Conservation (phyloP, 2,113 vertebrate genomes). For the Grallaria varia region DNA sequence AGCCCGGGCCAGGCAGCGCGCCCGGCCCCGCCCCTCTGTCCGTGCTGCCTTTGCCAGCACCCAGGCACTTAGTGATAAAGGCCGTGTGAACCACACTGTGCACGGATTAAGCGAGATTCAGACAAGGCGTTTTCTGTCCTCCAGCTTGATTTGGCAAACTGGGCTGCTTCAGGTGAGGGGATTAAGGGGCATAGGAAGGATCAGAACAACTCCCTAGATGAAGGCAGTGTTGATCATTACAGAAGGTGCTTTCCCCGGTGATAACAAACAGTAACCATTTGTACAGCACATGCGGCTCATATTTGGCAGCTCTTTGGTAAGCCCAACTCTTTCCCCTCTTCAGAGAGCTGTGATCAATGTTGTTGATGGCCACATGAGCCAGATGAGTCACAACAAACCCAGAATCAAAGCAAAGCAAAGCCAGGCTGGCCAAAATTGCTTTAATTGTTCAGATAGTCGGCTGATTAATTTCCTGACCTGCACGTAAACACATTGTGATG, state of each 20-base stretch:
- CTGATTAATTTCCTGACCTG: slow-evolving; percentile 56
- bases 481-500: slow-evolving; percentile 39
- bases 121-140: slow-evolving; percentile 10
- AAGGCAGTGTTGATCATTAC: not conserved
- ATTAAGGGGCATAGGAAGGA: not conserved
- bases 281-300: not conserved
- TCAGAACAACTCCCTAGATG: not conserved
- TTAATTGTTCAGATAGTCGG: slow-evolving; percentile 27
- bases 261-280: not conserved
- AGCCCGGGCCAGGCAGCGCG: not conserved
- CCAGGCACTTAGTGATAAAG: not conserved
- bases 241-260: not conserved
- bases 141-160: not conserved
- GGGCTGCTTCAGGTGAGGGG: not conserved
- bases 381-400: not conserved
- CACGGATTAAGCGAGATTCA: not conserved
- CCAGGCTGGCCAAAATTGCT: not conserved
- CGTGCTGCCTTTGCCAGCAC: not conserved
- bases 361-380: not conserved
- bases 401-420: not conserved
- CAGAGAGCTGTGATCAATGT: not conserved
- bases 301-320: not conserved
- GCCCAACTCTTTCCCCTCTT: not conserved
- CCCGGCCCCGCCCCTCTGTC: not conserved
- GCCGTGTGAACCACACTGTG: not conserved